These are phyloP conservation scores for Lydus trimaculatus DNA, from an alignment of 2,888 invertebrate genomes.

Conservation along the genomic window DNA sequence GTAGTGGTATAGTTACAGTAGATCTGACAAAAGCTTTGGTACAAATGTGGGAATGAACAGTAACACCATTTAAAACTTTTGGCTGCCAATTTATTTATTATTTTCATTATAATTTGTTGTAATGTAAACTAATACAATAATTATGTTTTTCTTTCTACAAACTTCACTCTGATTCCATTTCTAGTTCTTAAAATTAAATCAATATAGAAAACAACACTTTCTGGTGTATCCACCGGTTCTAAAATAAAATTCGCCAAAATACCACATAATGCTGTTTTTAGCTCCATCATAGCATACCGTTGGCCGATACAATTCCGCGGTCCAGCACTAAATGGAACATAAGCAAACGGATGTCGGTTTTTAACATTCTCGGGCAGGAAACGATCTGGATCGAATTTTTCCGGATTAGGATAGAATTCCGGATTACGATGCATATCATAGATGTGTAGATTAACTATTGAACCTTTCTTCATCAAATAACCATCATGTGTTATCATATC, in stretches of 20 bases:
- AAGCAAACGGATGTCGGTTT: slow-evolving; percentile 68
- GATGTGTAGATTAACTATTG: slow-evolving; percentile 65
- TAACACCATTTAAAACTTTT: too few relatives aligned
- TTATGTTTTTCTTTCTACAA: slow-evolving; percentile 22
- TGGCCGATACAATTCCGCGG: slow-evolving; percentile 74
- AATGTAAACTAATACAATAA: neutral
- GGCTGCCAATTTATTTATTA: too few relatives aligned
- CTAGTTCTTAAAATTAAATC: slow-evolving; percentile 63
- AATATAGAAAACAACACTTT: slow-evolving; percentile 58
- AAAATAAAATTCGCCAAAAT: slow-evolving; percentile 65
- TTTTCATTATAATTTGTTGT: too few relatives aligned
- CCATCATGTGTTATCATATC: slow-evolving; percentile 42
- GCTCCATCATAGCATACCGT: slow-evolving; percentile 71
- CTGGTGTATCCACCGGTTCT: slow-evolving; percentile 61
- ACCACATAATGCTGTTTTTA: slow-evolving; percentile 66
- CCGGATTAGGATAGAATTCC: slow-evolving; percentile 69
- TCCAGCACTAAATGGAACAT: slow-evolving; percentile 73
- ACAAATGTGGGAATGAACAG: too few relatives aligned
- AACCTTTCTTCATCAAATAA: slow-evolving; percentile 62
- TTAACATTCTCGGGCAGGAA: slow-evolving; percentile 68
- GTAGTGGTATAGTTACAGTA: too few relatives aligned
- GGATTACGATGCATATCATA: slow-evolving; percentile 71
- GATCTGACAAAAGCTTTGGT: too few relatives aligned
- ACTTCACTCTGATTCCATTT: slow-evolving; percentile 58
- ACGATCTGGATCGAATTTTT: slow-evolving; percentile 73